A percentile compares a stretch with the other conserved stretches of the same genome.
Conservation (phyloP, 2,888 invertebrate genomes). For the Heteromurus nitidus region DNA sequence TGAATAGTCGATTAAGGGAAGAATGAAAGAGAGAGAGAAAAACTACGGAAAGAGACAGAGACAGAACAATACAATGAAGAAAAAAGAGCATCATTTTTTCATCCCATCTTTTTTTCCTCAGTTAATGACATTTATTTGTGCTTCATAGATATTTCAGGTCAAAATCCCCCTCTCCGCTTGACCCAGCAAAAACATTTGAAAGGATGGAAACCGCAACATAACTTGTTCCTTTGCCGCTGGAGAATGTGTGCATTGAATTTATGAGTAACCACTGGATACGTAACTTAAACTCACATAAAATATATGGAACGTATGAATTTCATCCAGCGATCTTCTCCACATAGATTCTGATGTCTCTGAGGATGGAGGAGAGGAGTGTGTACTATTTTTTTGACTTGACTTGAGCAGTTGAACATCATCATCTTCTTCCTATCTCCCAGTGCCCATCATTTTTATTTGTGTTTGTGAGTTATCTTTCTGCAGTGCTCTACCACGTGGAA, state of each 20-base stretch:
- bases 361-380: too few species aligned
- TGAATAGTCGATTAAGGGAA: conserved; percentile 60
- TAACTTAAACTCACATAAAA: too few species aligned
- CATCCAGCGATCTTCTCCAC: too few species aligned
- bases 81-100: conserved; percentile 38
- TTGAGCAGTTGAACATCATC: background rate
- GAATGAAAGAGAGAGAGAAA: conserved; percentile 24
- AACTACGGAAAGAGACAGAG: conserved; percentile 16
- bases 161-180: conserved; percentile 37
- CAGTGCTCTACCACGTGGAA: conserved; percentile 37
- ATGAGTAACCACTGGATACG: background rate
- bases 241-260: background rate
- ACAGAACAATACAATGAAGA: conserved; percentile 18
- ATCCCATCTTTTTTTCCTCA: conserved; percentile 28
- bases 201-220: conserved; percentile 31
- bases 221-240: too few species aligned
- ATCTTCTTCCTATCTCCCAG: conserved; percentile 33
- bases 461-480: conserved; percentile 3
- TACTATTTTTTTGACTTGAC: conserved; percentile 5
- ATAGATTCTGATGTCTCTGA: too few species aligned
- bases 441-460: conserved; percentile 41
- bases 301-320: background rate
- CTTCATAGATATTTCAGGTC: conserved; percentile 29
- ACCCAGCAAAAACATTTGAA: conserved; percentile 27
- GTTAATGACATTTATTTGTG: conserved; percentile 42